Evolutionary conservation across 2,888 invertebrate species (phyloP), one percentile per base, ranked within the genome.

Genomic region (Lepidochitona cinerea): DNA sequence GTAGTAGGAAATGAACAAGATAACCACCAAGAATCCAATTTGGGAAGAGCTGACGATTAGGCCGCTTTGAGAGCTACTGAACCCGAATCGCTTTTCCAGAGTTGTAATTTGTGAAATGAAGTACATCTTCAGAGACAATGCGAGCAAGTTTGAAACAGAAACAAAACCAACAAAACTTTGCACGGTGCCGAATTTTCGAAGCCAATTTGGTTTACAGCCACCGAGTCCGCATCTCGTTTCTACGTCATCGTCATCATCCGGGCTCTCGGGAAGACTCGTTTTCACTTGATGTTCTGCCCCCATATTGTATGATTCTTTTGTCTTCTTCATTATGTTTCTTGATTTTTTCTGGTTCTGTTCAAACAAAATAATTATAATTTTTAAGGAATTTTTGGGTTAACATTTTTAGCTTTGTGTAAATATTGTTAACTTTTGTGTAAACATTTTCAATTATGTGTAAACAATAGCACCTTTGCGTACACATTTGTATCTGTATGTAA

Each of bases 221-320:
- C 82, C 79, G 59, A 82, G 81, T 23, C 87, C 85, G 77, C 87
- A 87, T 14, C 79, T 71, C 7, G 78, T 79, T 12, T 81, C 82
- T 7, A 72, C 75, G 18, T 74, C 72, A 14, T 74, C 75, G 32
- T 65, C 68, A n/a, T 26, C 49, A 23, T 49, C 3, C 1, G 49
- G 18, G 2, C 23, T 23, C 7, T 49, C 49, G 18, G 49, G n/a
- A n/a, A n/a, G n/a, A n/a, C n/a, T n/a, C n/a, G n/a, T n/a, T n/a
- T n/a, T n/a, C n/a, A n/a, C n/a, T n/a, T n/a, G n/a, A n/a, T n/a
- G n/a, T n/a, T n/a, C n/a, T n/a, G n/a, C n/a, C n/a, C n/a, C n/a
- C n/a, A n/a, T n/a, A n/a, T n/a, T n/a, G n/a, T n/a, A n/a, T n/a
- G n/a, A n/a, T n/a, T n/a, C n/a, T n/a, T n/a, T n/a, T n/a, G n/a